Base-by-base conservation (phyloP, 2,113 vertebrate genomes). In the Callospermophilus lateralis region DNA sequence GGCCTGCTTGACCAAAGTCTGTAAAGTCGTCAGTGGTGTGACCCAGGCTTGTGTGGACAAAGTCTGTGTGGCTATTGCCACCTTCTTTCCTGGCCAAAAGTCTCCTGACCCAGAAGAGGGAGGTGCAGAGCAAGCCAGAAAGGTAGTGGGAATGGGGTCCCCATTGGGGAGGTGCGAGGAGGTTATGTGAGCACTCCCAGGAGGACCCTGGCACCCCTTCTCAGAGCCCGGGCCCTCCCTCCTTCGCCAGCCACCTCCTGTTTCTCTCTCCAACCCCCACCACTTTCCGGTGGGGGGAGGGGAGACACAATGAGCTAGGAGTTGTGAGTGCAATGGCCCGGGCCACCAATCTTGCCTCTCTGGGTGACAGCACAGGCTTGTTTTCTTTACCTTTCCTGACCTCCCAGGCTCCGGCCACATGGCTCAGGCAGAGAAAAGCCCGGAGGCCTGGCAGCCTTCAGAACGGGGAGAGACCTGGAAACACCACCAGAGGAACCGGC, bases 401-500 rank as follows among this genome's bases (percentile, higher is more conserved):
- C 99, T 95, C 98, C 53, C 98, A 98, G 98, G 98, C 98, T 98
- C 96, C 98, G 97, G 99, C 98, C 98, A 97, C 48, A 94, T 74
- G 96, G 97, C 98, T 97, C 85, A 65, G 96, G 96, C 97, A 88
- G 83, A 79, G 93, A 96, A 97, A 98, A 97, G 97, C 93, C 98
- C 96, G 58, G 48, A 94, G 96, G 97, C 98, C 98, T 98, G 95
- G 97, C 96, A 97, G 97, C 97, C 96, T 98, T 98, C 96, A 98
- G 98, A 95, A 96, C 98, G 98, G 96, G 96, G 93, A 98, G 98
- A 97, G 98, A 98, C 97, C 96, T 98, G 96, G 98, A 98, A 99
- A 98, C 98, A 98, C 98, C 86, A 98, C 74, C 97, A 99, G 99
- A 99, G 99, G 99, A 99, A 98, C 99, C 99, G 99, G 99, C 99